Percentiles rank a stretch among this genome's conserved stretches.
Evolutionary conservation across 2,113 vertebrate genomes (phyloP).

Genomic region (Ptyas mucosa): DNA sequence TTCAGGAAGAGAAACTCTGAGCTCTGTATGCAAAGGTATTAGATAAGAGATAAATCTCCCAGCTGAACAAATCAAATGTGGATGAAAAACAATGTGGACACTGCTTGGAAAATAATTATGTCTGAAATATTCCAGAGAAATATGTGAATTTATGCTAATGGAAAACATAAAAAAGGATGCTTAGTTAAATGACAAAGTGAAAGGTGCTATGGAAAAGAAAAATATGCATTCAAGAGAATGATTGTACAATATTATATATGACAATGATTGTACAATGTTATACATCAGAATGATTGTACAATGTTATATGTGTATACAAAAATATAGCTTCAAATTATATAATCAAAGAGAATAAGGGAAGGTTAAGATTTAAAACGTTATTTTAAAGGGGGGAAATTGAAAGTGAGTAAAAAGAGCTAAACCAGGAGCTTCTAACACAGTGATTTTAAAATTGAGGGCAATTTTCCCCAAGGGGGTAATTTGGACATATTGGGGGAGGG

Average conservation of each 20-base stretch:
- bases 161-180: background rate
- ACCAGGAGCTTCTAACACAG: background rate
- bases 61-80: background rate
- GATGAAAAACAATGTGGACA: background rate
- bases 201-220: background rate
- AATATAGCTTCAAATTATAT: background rate
- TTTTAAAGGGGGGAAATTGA: background rate
- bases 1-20: background rate
- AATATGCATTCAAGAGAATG: background rate
- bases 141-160: background rate
- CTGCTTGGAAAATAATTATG: background rate
- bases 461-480: background rate
- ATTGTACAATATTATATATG: background rate
- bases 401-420: background rate
- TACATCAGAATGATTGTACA: background rate
- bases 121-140: background rate
- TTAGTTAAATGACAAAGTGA: background rate
- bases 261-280: background rate
- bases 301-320: background rate
- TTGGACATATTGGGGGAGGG: background rate
- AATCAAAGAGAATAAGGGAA: background rate
- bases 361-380: background rate
- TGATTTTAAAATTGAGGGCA: background rate
- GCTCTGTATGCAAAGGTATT: background rate
- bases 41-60: background rate